Conservation (phyloP, 2,888 invertebrate species). For the Caenorhabditis sp. region DNA sequence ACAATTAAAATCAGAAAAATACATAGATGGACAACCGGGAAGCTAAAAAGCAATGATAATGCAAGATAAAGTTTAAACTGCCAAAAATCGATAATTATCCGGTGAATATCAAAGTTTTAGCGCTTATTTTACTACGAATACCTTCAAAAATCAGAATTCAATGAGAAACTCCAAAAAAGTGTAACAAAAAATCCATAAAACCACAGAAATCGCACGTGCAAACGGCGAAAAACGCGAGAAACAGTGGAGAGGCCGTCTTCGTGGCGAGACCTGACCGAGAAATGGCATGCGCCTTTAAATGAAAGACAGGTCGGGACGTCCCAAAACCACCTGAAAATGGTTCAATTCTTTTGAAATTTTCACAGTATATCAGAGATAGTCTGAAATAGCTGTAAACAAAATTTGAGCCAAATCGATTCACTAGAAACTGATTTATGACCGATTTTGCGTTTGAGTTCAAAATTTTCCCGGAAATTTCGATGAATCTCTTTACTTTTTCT, state of each 20-base stretch:
- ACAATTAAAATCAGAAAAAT: too few relatives aligned
- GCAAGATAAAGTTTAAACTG: too few relatives aligned
- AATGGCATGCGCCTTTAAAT: constrained; percentile 59
- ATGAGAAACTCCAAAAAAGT: not conserved
- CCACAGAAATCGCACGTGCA: constrained; percentile 27
- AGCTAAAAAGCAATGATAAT: too few relatives aligned
- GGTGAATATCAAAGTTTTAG: not conserved
- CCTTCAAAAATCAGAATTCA: constrained; percentile 10
- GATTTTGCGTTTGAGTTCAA: not conserved
- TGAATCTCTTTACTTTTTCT: too few relatives aligned
- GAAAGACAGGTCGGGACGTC: not conserved
- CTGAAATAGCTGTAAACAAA: not conserved
- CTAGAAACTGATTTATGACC: constrained; percentile 9
- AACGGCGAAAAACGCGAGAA: constrained; percentile 15
- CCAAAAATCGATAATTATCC: constrained; percentile 1
- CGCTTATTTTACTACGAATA: not conserved
- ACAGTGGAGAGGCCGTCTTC: constrained; percentile 63
- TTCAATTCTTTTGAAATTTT: constrained; percentile 19
- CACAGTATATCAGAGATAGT: not conserved
- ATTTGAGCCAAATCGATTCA: constrained; percentile 10
- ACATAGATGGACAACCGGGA: too few relatives aligned
- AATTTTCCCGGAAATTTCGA: too few relatives aligned
- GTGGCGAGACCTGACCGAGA: constrained; percentile 44
- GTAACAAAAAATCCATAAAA: not conserved
- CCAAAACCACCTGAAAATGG: constrained; percentile 2